A percentile compares a stretch with the other conserved stretches of the same genome.
Conservation (phyloP, 2,888 invertebrate species). For the Megastigmus dorsalis region DNA sequence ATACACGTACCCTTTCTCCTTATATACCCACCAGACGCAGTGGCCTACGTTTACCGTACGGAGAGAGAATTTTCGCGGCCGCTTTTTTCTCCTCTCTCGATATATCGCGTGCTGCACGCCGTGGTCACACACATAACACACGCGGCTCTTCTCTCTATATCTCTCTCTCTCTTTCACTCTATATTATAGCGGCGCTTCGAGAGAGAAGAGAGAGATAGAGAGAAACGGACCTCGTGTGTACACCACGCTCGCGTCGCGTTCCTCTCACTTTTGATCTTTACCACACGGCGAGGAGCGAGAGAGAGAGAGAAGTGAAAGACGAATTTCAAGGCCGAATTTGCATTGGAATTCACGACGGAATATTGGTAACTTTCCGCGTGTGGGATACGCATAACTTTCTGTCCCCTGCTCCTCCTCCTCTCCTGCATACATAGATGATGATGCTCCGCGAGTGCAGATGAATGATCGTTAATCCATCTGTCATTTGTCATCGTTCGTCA, state of each 20-base stretch:
- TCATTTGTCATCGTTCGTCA: no score
- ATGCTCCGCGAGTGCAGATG: no score
- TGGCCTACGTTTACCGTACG: no score
- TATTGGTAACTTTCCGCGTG: constrained; percentile 39
- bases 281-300: not conserved
- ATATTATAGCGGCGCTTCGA: not conserved
- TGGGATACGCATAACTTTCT: no score
- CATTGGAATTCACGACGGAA: constrained; percentile 41
- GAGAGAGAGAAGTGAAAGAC: constrained; percentile 32
- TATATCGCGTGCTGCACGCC: no score
- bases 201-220: not conserved
- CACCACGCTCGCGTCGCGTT: no score
- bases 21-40: not conserved
- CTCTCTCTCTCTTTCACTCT: not conserved
- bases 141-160: not conserved
- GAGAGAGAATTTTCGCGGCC: constrained; percentile 4
- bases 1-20: constrained; percentile 20
- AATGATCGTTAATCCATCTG: no score
- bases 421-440: no score
- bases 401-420: no score
- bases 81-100: not conserved
- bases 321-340: constrained; percentile 49
- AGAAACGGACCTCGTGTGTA: no score
- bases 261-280: constrained; percentile 42
- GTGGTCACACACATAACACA: no score